phyloP scores from a whole-genome alignment of 2,888 invertebrate genomes.

The Torymus tubicola region DNA sequence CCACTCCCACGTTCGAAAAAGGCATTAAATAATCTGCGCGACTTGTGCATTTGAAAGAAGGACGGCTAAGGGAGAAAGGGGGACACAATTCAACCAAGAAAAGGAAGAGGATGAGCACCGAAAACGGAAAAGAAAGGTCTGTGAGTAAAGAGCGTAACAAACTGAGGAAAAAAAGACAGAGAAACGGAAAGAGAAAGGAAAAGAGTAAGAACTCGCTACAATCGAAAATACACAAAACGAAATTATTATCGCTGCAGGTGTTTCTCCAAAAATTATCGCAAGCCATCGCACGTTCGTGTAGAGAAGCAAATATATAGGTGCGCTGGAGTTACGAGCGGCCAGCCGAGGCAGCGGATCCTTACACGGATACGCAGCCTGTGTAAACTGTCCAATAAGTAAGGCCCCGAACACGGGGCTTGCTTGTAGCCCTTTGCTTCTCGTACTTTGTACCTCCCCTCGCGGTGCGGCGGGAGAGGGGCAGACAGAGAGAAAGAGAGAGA shows the following conservation, averaged over 20 bases:
- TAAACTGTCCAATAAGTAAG: conserved; percentile 76
- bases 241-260: conserved; percentile 57
- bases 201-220: conserved; percentile 20
- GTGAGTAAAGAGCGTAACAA: conserved; percentile 8
- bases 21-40: background rate
- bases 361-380: conserved; percentile 67
- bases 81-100: background rate
- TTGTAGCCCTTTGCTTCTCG: conserved; percentile 68
- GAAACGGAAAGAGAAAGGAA: background rate
- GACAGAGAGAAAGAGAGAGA: conserved; percentile 28
- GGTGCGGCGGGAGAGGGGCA: conserved; percentile 52
- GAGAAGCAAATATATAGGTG: background rate
- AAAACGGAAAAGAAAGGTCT: conserved; percentile 22
- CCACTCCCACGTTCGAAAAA: conserved; percentile 20
- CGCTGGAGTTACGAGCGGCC: conserved; percentile 48
- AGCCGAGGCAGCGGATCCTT: conserved; percentile 16
- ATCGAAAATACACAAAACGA: conserved; percentile 56
- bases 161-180: background rate
- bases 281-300: conserved; percentile 30
- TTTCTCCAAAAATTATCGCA: conserved; percentile 52
- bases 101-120: background rate
- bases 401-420: conserved; percentile 67
- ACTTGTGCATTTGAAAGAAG: conserved; percentile 2
- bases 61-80: background rate
- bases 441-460: conserved; percentile 61